Conservation (phyloP, 2,797 vertebrate species). For the Labroides dimidiatus region DNA sequence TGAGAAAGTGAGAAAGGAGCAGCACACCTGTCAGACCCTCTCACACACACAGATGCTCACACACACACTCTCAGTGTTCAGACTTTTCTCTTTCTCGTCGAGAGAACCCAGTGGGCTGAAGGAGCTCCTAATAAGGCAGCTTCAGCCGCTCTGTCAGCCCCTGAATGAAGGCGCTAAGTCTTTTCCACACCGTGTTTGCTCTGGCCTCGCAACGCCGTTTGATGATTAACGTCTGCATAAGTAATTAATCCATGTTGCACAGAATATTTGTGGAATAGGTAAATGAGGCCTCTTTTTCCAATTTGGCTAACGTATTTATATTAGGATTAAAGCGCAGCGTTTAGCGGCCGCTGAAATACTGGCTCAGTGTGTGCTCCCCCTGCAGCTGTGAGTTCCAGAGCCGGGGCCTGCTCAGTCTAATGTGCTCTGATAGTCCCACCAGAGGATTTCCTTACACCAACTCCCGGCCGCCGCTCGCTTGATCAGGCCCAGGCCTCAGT, state of each 20-base stretch:
- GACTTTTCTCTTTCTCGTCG: background rate
- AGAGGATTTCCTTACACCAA: constrained; percentile 81
- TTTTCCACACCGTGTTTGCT: constrained; percentile 28
- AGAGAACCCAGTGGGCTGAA: background rate
- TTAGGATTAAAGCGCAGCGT: constrained; percentile 69
- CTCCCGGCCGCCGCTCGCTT: constrained; percentile 75
- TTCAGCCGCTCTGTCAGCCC: constrained; percentile 25
- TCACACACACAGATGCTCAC: background rate
- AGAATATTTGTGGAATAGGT: constrained; percentile 68
- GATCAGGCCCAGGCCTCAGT: constrained; percentile 81
- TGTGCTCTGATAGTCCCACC: constrained; percentile 83
- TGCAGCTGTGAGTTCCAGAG: constrained; percentile 68
- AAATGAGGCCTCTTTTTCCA: constrained; percentile 67
- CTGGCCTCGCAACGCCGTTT: constrained; percentile 40
- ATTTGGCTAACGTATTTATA: constrained; percentile 70
- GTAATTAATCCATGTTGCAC: constrained; percentile 58
- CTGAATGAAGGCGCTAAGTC: background rate
- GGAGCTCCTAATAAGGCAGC: constrained; percentile 20
- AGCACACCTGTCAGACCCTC: constrained; percentile 82
- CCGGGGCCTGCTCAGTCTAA: constrained; percentile 83
- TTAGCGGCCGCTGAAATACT: constrained; percentile 70
- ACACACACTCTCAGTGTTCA: background rate
- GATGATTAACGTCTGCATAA: constrained; percentile 67
- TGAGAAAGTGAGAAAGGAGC: constrained; percentile 52
- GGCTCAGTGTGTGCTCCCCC: constrained; percentile 60